These are phyloP conservation scores for Galendromus occidentalis DNA, from an alignment of 1,140 invertebrate species.

Conservation along the genomic window DNA sequence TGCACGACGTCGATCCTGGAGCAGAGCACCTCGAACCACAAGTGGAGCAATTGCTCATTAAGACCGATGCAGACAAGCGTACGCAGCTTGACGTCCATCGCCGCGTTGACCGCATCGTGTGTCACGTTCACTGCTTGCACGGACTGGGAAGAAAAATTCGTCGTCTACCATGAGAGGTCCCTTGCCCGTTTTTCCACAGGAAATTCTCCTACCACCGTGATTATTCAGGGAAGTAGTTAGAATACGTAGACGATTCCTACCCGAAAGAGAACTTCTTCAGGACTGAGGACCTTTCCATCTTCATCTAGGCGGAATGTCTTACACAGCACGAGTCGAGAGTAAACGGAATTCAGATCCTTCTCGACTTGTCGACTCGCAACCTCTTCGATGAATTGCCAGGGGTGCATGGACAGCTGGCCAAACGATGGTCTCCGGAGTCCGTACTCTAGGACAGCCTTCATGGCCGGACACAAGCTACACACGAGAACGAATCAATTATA, in stretches of 20 bases:
- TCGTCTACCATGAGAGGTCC: no score
- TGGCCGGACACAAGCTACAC: conserved; percentile 54
- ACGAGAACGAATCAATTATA: background rate
- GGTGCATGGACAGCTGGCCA: conserved; percentile 45
- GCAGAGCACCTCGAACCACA: conserved; percentile 94
- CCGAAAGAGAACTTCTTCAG: conserved; percentile 64
- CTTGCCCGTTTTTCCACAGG: no score
- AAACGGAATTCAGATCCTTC: conserved; percentile 92
- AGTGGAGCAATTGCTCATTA: conserved; percentile 69
- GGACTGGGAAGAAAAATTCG: conserved; percentile 48
- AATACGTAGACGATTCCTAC: conserved; percentile 26
- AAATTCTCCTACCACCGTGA: no score
- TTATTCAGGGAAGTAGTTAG: background rate
- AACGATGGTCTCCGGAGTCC: conserved; percentile 69
- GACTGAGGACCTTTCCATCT: conserved; percentile 94
- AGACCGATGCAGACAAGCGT: conserved; percentile 84
- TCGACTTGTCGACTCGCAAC: conserved; percentile 82
- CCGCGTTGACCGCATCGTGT: conserved; percentile 81
- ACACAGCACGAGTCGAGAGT: conserved; percentile 84
- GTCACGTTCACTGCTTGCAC: conserved; percentile 86
- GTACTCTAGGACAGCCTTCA: conserved; percentile 86
- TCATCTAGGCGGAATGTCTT: conserved; percentile 95
- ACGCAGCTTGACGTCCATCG: conserved; percentile 93
- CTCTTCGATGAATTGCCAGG: conserved; percentile 97
- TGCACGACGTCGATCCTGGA: conserved; percentile 79